Percentiles rank a stretch among this genome's conserved stretches.
Conservation (phyloP, 1,140 invertebrate genomes). For the Lepidurus apus region DNA sequence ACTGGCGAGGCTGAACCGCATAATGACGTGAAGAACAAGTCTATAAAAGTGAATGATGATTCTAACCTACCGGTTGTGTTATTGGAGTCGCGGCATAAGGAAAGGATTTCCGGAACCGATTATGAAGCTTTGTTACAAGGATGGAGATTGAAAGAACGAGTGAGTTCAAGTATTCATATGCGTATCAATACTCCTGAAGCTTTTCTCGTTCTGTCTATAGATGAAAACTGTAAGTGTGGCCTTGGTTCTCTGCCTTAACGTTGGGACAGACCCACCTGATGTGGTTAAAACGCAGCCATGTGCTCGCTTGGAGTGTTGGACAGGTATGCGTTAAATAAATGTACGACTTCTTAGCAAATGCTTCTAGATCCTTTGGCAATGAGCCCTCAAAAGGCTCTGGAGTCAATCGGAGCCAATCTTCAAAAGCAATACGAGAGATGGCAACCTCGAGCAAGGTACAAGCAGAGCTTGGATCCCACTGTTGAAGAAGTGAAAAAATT, state of each 20-base stretch:
- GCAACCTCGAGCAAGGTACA: slow-evolving; percentile 94
- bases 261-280: slow-evolving; percentile 98
- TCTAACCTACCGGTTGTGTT: not conserved
- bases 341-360: not conserved
- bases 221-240: slow-evolving; percentile 99
- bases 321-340: slow-evolving; percentile 57
- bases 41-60: not conserved
- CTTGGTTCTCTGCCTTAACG: slow-evolving; percentile 93
- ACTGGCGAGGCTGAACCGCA: not conserved
- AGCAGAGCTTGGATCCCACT: slow-evolving; percentile 93
- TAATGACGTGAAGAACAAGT: not conserved
- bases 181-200: not conserved
- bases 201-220: slow-evolving; percentile 49
- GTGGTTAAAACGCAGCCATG: slow-evolving; percentile 95
- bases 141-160: slow-evolving; percentile 24
- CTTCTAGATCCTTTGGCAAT: slow-evolving; percentile 67
- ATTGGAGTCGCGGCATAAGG: not conserved
- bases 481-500: slow-evolving; percentile 94
- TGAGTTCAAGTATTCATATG: not conserved
- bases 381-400: slow-evolving; percentile 87
- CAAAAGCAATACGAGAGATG: slow-evolving; percentile 96
- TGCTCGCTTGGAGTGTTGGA: slow-evolving; percentile 94
- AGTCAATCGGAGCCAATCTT: slow-evolving; percentile 82
- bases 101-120: not conserved
- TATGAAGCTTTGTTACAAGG: slow-evolving; percentile 12